phyloP scores from a whole-genome alignment of 2,113 vertebrate species.

The Pygoscelis antarcticus region DNA sequence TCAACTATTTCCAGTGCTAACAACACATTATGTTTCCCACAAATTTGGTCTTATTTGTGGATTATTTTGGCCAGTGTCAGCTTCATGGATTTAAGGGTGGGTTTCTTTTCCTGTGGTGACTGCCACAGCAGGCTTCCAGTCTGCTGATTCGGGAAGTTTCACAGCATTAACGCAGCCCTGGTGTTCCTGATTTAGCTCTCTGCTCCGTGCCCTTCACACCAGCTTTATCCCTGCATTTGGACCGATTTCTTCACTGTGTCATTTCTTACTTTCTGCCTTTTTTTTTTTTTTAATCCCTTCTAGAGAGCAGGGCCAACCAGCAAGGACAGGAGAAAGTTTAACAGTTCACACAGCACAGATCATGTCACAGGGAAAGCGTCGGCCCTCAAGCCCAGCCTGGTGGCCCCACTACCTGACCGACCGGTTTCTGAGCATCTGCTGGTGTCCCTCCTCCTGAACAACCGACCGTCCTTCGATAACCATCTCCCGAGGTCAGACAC shows the following conservation, averaged over 20 bases:
- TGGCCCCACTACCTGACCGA: background rate
- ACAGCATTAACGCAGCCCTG: background rate
- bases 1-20: background rate
- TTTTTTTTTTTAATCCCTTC: background rate
- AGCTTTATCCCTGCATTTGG: background rate
- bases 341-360: background rate
- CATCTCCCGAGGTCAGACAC: background rate
- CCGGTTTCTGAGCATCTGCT: constrained; percentile 1
- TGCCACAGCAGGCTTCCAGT: constrained; percentile 9
- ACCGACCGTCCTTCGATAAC: background rate
- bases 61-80: background rate
- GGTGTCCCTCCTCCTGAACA: background rate
- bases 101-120: background rate
- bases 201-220: background rate
- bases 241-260: background rate
- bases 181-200: constrained; percentile 3
- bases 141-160: constrained; percentile 38
- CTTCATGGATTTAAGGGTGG: background rate
- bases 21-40: background rate
- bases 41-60: background rate
- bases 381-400: background rate
- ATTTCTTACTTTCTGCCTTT: constrained; percentile 2
- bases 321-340: background rate
- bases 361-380: background rate
- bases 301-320: background rate